Evolutionary conservation across 2,888 invertebrate genomes (phyloP), one percentile per base, ranked within the genome.

Genomic region (Plusia festucae): DNA sequence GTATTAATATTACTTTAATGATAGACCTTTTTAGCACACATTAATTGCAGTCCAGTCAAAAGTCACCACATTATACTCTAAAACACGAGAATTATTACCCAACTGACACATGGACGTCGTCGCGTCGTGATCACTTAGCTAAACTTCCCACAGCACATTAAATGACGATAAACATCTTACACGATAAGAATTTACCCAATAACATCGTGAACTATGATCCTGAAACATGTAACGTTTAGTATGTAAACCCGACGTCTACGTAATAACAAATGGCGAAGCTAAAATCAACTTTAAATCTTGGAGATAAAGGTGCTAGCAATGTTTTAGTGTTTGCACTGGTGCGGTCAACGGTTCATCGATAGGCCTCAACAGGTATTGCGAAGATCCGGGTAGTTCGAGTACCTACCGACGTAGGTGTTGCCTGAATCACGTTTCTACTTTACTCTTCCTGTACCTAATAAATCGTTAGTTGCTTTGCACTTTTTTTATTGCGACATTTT

Each of bases 171-270:
- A 66, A 53, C 71, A 73, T 76, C 76, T 65, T 66, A 71, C 78
- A 78, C 68, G 77, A 74, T 77, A 71, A 77, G 66, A 69, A 74
- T 68, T 62, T 60, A 53, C 49, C 66, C 76, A 76, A 76, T 77
- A 68, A 77, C 64, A 65, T 57, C 46, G 52, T 73, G 77, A 76
- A 73, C 77, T 76, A 59, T 76, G 73, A 70, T 77, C 77, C 68
- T 68, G 60, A 60, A 66, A 66, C 60, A 70, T 70, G 69, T 69
- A 73, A 69, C 65, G 64, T 65, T 69, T 69, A 65, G 58, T 40
- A 40, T 68, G 40, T 40, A n/a, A n/a, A 40, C 40, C 40, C n/a
- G 6, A 40, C n/a, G 13, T 4, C 13, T 34, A 15, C 5, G 40
- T 40, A 40, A 7, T 4, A 40, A 40, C 5, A 1, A 40, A n/a